Base-by-base conservation (phyloP, 2,797 vertebrate species). In the Octomys mimax region DNA sequence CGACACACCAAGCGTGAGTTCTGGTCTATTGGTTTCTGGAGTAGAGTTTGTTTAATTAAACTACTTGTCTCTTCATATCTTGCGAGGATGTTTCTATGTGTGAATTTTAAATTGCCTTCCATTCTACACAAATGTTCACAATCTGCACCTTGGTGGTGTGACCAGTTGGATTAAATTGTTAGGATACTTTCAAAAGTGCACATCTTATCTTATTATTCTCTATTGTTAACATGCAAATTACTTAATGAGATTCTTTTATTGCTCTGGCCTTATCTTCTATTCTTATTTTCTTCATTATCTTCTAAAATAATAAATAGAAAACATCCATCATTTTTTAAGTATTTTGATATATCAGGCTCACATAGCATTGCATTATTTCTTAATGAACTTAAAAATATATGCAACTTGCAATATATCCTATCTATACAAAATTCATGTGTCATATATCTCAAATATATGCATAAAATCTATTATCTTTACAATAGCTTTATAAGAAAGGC, bases 41-140 rank as follows among this genome's bases (percentile, higher is more conserved):
- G 87, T n/a, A 70, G 82, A 96, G 75, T 96, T 83, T 95, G 87
- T 94, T 95, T 96, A 97, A 95, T 96, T 97, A 96, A 97, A 92
- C 87, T 79, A 22, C 82, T 88, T 94, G 39, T 89, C 92, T 97
- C 78, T 91, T 92, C 54, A 33, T 75, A 64, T 80, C 91, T 96
- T 91, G n/a, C 91, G 46, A 31, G 66, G 14, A 70, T 90, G 46
- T 90, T 92, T 84, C 75, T 77, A 28, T 80, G 77, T 0, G 0
- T 88, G 81, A 91, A 79, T 83, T 57, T 82, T 79, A 93, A 91
- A 87, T 87, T 64, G 24, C 66, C 62, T 77, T 31, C 1, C 0
- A 28, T 22, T 81, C 61, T 62, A 71, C 46, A 59, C 52, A 91
- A 6, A 46, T 88, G 78, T 49, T 82, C 80, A 75, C 70, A 70